A percentile compares a stretch with the other conserved stretches of the same genome.
These are phyloP conservation scores for Pipa parva DNA, from an alignment of 2,113 vertebrate genomes.

Conservation along the genomic window DNA sequence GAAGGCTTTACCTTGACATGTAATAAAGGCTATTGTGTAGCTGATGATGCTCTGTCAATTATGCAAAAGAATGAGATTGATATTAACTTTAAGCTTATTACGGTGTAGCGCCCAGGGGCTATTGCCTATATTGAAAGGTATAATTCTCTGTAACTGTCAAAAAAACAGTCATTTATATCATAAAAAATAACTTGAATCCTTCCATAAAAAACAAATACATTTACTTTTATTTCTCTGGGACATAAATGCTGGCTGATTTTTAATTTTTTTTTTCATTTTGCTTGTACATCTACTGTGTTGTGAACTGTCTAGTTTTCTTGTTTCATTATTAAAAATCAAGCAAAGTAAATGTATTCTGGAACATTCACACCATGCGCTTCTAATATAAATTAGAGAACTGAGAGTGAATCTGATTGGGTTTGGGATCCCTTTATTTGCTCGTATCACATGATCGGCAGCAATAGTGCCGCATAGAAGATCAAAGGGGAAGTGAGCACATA, in stretches of 20 bases:
- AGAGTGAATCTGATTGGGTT: too few species aligned
- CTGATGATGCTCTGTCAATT: neutral
- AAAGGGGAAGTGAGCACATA: too few species aligned
- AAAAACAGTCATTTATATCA: neutral
- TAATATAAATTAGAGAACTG: too few species aligned
- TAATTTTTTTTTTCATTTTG: neutral
- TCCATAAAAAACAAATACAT: neutral
- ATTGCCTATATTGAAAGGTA: neutral
- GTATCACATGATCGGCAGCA: too few species aligned
- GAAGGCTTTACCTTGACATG: slow-evolving; percentile 18
- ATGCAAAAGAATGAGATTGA: neutral
- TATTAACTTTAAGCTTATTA: slow-evolving; percentile 7
- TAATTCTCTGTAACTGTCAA: neutral
- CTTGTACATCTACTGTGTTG: too few species aligned
- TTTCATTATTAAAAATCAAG: too few species aligned
- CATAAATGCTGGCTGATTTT: neutral
- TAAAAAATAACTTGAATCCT: neutral
- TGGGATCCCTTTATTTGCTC: too few species aligned
- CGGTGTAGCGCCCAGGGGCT: neutral
- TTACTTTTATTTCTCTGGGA: neutral
- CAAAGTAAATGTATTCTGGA: too few species aligned
- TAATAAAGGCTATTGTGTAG: neutral
- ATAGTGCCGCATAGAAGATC: too few species aligned
- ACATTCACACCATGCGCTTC: too few species aligned
- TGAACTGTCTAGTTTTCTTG: too few species aligned